phyloP scores from a whole-genome alignment of 2,113 vertebrate genomes.

The Tragelaphus imberbis region DNA sequence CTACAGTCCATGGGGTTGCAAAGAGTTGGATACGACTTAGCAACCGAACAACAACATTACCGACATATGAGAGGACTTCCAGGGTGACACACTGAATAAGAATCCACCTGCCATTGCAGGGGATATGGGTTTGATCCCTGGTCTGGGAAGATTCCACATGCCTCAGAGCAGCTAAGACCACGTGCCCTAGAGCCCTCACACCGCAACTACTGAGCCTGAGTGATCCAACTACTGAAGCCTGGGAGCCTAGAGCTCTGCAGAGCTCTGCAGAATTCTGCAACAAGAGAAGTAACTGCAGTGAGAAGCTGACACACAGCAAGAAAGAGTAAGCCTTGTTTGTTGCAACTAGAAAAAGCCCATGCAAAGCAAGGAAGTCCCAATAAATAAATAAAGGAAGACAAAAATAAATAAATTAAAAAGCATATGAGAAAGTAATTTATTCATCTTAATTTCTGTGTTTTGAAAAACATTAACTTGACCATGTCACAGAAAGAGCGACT shows the following conservation, averaged over 20 bases:
- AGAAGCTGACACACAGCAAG: neutral
- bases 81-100: neutral
- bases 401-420: neutral
- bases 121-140: neutral
- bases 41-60: neutral
- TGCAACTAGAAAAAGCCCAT: neutral
- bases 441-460: slow-evolving; percentile 10
- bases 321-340: neutral
- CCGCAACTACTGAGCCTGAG: neutral
- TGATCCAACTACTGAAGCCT: neutral
- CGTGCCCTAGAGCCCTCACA: neutral
- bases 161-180: neutral
- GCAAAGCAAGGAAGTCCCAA: neutral
- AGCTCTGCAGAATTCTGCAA: neutral
- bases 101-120: neutral
- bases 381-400: neutral
- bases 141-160: neutral
- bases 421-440: neutral
- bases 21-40: neutral
- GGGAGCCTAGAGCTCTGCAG: neutral
- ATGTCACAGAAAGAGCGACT: neutral
- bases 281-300: neutral
- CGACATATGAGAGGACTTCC: neutral
- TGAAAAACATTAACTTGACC: neutral
- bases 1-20: neutral